Evolutionary conservation across 1,140 invertebrate species (phyloP).

Genomic region (Carposina sasakii): DNA sequence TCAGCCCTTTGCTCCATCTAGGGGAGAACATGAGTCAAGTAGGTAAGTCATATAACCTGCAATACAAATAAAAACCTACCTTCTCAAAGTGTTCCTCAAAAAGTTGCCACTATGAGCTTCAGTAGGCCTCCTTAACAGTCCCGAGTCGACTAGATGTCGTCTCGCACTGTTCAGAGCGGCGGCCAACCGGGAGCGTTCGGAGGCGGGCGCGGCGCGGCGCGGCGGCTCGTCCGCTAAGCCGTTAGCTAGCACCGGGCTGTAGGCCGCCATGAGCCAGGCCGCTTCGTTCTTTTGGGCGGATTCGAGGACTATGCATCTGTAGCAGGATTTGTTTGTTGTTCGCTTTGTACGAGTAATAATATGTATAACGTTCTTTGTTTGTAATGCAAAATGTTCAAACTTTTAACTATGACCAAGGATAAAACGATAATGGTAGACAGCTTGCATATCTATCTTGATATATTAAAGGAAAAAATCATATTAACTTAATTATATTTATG

Average conservation of each 20-base stretch:
- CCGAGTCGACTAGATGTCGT: slow-evolving; percentile 86
- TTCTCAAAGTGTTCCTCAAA: slow-evolving; percentile 88
- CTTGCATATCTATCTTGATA: too few species aligned
- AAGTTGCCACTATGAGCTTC: slow-evolving; percentile 85
- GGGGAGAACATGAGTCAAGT: too few species aligned
- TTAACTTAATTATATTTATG: too few species aligned
- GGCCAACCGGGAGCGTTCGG: slow-evolving; percentile 54
- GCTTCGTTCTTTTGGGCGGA: slow-evolving; percentile 92
- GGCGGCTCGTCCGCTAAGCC: slow-evolving; percentile 86
- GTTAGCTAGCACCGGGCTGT: slow-evolving; percentile 87
- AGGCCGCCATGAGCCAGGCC: slow-evolving; percentile 92
- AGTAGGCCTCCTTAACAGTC: slow-evolving; percentile 85
- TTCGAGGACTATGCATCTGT: slow-evolving; percentile 95
- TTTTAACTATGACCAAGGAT: too few species aligned
- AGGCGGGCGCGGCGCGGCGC: slow-evolving; percentile 50
- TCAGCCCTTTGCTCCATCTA: too few species aligned
- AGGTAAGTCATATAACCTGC: too few species aligned
- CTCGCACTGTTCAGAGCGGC: slow-evolving; percentile 78
- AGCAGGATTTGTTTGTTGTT: too few species aligned
- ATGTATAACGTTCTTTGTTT: too few species aligned
- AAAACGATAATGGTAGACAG: too few species aligned
- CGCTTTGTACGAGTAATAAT: too few species aligned
- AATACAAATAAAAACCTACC: slow-evolving; percentile 43
- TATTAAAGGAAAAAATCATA: too few species aligned
- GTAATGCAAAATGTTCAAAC: too few species aligned